phyloP scores from a whole-genome alignment of 2,888 invertebrate species.

The Anagyrus pseudococci region DNA sequence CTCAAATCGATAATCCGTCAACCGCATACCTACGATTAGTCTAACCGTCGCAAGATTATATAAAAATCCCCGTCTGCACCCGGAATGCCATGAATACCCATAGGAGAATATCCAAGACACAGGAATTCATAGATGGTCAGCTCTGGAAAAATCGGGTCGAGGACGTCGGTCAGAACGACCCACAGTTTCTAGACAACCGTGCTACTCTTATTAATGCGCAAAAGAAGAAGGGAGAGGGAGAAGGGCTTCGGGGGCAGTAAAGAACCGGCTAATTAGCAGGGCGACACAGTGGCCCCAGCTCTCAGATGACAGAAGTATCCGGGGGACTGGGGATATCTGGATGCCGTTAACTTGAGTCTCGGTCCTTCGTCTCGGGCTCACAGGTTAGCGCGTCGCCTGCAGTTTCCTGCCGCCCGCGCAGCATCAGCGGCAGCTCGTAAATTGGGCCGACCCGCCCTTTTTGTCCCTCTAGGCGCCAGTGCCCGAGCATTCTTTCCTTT shows the following conservation, averaged over 20 bases:
- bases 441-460: constrained; percentile 13
- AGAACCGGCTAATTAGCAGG: constrained; percentile 50
- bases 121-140: not conserved
- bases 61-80: no score
- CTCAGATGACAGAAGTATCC: constrained; percentile 51
- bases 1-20: constrained; percentile 9
- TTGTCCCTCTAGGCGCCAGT: constrained; percentile 13
- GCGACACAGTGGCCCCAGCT: constrained; percentile 41
- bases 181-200: constrained; percentile 8
- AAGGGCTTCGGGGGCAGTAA: constrained; percentile 38
- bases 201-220: no score
- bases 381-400: constrained; percentile 41
- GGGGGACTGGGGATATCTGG: constrained; percentile 43
- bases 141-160: constrained; percentile 19
- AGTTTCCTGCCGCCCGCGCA: constrained; percentile 3
- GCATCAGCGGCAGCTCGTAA: constrained; percentile 9
- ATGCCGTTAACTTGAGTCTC: constrained; percentile 45
- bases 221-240: not conserved
- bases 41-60: no score
- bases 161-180: not conserved
- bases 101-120: no score
- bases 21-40: not conserved
- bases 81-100: no score
- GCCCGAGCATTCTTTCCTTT: constrained; percentile 15
- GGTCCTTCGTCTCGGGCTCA: constrained; percentile 3